A percentile compares a stretch with the other conserved stretches of the same genome.
These are phyloP conservation scores for Actenoides hombroni DNA, from an alignment of 2,113 vertebrate species.

Conservation along the genomic window DNA sequence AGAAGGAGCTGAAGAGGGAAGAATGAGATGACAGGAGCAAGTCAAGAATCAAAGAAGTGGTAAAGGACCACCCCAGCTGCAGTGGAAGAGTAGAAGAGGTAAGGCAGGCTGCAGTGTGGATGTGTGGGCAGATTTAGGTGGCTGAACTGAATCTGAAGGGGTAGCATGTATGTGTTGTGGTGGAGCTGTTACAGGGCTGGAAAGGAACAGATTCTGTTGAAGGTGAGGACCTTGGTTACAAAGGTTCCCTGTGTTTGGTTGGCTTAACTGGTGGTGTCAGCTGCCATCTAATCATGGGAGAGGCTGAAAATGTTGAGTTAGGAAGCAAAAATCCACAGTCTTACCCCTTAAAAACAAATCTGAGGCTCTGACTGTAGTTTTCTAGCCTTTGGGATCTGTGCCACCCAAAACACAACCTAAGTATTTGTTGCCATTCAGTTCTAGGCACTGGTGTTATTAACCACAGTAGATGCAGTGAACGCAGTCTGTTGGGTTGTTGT, in stretches of 20 bases:
- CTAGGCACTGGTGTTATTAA: neutral
- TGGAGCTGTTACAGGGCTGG: neutral
- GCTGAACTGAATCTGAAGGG: neutral
- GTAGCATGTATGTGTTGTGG: neutral
- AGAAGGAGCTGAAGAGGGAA: neutral
- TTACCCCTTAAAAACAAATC: neutral
- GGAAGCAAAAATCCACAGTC: neutral
- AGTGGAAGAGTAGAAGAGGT: neutral
- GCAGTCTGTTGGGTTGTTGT: neutral
- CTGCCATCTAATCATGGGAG: no score
- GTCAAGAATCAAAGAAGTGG: neutral
- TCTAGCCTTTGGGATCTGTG: neutral
- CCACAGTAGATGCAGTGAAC: neutral
- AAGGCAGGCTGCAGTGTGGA: neutral
- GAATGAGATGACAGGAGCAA: neutral
- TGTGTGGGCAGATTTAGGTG: neutral
- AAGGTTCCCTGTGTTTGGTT: neutral
- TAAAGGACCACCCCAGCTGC: neutral
- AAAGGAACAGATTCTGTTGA: neutral
- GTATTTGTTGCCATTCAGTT: neutral
- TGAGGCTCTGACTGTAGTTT: neutral
- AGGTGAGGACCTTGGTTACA: neutral
- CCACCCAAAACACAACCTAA: neutral
- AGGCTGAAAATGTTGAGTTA: neutral
- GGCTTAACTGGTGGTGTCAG: neutral